Percentiles rank a stretch among this genome's conserved stretches.
Evolutionary conservation across 2,888 invertebrate species (phyloP).

Genomic region (Bimastos eiseni): DNA sequence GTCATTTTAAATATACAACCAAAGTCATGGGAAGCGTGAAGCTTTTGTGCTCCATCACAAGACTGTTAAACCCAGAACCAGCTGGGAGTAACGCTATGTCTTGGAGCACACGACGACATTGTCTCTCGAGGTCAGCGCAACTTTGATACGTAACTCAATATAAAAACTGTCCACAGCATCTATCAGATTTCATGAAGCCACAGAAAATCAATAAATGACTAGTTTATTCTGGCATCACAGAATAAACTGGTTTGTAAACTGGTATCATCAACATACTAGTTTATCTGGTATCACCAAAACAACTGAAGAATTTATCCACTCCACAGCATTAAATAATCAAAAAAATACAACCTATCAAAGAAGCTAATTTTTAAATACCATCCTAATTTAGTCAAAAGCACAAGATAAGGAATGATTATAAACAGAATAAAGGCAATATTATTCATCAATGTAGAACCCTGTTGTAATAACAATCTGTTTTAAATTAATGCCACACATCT

Average conservation of each 20-base stretch:
- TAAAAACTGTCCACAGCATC: background rate
- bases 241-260: no score
- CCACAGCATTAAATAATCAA: background rate
- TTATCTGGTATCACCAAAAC: background rate
- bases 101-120: background rate
- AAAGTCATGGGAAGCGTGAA: background rate
- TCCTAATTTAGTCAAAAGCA: background rate
- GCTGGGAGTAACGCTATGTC: background rate
- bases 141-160: background rate
- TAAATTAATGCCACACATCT: conserved; percentile 3
- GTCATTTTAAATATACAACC: background rate
- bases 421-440: background rate
- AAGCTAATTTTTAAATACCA: background rate
- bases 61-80: background rate
- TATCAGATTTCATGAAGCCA: background rate
- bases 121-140: background rate
- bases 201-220: background rate
- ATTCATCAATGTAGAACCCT: background rate
- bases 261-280: no score
- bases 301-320: background rate
- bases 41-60: background rate
- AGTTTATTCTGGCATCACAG: background rate
- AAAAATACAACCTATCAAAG: background rate
- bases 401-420: conserved; percentile 3
- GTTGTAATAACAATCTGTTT: background rate